Evolutionary conservation across 2,113 vertebrate genomes (phyloP).

Genomic region (Agapornis roseicollis): DNA sequence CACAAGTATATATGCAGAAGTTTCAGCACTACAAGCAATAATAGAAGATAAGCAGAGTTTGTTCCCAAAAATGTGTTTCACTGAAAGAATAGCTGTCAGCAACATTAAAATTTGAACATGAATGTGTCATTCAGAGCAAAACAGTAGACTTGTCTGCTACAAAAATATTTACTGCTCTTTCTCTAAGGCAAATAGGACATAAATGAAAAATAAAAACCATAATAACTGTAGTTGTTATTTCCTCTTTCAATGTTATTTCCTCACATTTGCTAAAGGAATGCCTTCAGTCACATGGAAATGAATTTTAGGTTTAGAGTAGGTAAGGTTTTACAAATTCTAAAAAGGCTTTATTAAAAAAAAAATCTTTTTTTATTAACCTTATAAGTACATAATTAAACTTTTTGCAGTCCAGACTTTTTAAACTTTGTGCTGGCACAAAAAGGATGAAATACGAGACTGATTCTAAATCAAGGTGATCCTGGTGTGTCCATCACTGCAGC

Average conservation of each 20-base stretch:
- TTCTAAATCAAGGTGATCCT: conserved; percentile 18
- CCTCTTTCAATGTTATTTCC: background rate
- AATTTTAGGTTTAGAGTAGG: background rate
- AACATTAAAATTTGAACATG: conserved; percentile 3
- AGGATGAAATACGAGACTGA: background rate
- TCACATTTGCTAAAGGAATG: background rate
- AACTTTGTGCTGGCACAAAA: background rate
- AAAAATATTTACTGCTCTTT: background rate
- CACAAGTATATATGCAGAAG: background rate
- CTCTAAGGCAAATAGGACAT: background rate
- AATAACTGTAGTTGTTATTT: background rate
- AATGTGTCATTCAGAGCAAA: background rate
- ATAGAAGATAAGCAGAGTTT: background rate
- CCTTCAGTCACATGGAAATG: background rate
- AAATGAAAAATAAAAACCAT: background rate
- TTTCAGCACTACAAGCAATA: background rate
- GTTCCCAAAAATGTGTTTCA: background rate
- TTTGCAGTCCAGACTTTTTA: background rate
- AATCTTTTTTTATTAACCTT: background rate
- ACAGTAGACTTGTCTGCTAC: background rate
- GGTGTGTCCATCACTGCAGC: fast-evolving
- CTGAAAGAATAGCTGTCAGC: background rate
- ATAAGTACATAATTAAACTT: background rate
- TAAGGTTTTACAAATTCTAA: background rate
- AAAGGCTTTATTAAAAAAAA: background rate